Evolutionary conservation across 2,797 vertebrate genomes (phyloP).

Genomic region (Oreochromis grahami): DNA sequence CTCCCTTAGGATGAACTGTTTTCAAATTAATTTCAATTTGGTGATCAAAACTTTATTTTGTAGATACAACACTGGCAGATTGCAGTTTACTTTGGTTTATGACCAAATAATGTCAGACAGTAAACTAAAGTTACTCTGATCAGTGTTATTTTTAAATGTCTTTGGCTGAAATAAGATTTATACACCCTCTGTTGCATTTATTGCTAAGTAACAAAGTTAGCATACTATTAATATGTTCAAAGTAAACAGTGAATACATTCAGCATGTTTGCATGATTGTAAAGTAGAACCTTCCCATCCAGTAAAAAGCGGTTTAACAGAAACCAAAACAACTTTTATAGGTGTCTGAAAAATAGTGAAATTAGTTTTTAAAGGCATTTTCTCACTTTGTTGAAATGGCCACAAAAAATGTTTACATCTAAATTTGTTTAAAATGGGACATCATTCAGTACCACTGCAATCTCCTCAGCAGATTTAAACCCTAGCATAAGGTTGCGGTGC

Average conservation of each 20-base stretch:
- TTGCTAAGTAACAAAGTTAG: background rate
- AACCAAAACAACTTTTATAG: background rate
- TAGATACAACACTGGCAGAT: background rate
- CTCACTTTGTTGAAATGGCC: background rate
- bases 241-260: background rate
- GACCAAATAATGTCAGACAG: background rate
- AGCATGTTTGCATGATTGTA: background rate
- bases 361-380: background rate
- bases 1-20: background rate
- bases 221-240: background rate
- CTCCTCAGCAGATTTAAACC: background rate
- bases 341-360: background rate
- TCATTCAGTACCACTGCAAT: background rate
- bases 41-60: background rate
- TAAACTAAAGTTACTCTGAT: background rate
- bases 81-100: background rate
- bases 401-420: background rate
- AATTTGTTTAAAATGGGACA: background rate
- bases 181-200: background rate
- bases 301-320: background rate
- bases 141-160: background rate
- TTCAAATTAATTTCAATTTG: background rate
- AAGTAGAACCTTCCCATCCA: background rate
- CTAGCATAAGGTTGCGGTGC: background rate
- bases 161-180: background rate